Conservation (phyloP, 2,113 vertebrate species). For the Riparia riparia region DNA sequence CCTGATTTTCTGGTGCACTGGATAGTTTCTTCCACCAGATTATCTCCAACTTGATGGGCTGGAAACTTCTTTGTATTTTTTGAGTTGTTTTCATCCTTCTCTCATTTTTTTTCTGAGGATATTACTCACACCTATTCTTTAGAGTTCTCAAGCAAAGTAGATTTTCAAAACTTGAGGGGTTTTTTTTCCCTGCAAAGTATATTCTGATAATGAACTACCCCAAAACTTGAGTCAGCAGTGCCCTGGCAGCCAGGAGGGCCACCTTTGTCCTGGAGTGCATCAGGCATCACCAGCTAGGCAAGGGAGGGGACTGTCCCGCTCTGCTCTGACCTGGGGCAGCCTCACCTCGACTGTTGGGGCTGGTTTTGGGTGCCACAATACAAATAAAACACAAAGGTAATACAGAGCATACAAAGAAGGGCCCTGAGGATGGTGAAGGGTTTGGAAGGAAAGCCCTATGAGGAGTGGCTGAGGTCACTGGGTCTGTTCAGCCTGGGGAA, state of each 20-base stretch:
- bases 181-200: not conserved
- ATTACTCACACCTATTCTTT: not conserved
- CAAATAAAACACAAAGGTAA: not conserved
- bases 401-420: accelerated
- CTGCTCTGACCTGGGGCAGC: not conserved
- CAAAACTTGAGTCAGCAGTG: not conserved
- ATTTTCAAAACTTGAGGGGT: not conserved
- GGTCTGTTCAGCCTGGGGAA: not conserved
- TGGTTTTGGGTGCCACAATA: not conserved
- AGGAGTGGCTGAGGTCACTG: not conserved
- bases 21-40: not conserved
- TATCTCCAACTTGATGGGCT: not conserved
- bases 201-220: not conserved
- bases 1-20: not conserved
- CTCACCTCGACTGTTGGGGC: not conserved
- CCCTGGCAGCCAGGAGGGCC: not conserved
- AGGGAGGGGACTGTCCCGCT: not conserved
- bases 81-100: not conserved
- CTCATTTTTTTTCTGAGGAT: not conserved
- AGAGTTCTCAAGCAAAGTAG: not conserved
- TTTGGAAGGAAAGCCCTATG: accelerated
- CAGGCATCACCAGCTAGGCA: accelerated
- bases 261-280: accelerated
- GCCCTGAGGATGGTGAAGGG: not conserved
- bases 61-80: not conserved